Evolutionary conservation across 2,113 vertebrate species (phyloP), one percentile per base, ranked within the genome.

Genomic region (Chloebia gouldiae): DNA sequence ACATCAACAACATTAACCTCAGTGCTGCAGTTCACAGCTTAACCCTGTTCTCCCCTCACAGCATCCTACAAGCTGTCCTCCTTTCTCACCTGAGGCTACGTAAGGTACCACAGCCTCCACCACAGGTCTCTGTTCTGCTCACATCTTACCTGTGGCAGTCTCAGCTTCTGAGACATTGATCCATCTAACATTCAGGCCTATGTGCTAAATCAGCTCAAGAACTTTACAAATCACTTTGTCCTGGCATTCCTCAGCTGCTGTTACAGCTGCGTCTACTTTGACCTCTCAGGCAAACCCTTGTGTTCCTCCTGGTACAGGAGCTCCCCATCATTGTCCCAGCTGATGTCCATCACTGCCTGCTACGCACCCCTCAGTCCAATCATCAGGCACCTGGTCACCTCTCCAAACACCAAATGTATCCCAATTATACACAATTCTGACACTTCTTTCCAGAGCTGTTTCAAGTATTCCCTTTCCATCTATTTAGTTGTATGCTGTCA

Each of bases 81-180:
- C 64, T 28, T 56, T 15, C 33, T 14, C 80, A 61, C 27, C 42
- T 1, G 3, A 49, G 61, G 23, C 56, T 31, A 27, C 4, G 0
- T 2, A 7, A 50, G 15, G 35, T 12, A 33, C 60, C 9, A 2
- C 44, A 44, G 5, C 30, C 63, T 60, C 54, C 59, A 42, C 21
- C 66, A 16, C 44, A n/a, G 56, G 23, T 24, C 31, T 27, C 61
- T 22, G 30, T 15, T 24, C 40, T 0, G 0, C 51, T 35, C 39
- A 1, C 0, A 0, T 13, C 53, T 12, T 5, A 24, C 72, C 66
- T n/a, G 37, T 5, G 37, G 28, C 61, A 63, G 66, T 39, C 53
- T 40, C 53, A 6, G 39, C 39, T 39, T 57, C n/a, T 19, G 16
- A 13, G 22, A 28, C 51, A 15, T 15, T 22, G 20, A 59, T 1